phyloP scores from a whole-genome alignment of 30 jellyfish, hydroid and myxozoan species.

The Euphysa ruthae region DNA sequence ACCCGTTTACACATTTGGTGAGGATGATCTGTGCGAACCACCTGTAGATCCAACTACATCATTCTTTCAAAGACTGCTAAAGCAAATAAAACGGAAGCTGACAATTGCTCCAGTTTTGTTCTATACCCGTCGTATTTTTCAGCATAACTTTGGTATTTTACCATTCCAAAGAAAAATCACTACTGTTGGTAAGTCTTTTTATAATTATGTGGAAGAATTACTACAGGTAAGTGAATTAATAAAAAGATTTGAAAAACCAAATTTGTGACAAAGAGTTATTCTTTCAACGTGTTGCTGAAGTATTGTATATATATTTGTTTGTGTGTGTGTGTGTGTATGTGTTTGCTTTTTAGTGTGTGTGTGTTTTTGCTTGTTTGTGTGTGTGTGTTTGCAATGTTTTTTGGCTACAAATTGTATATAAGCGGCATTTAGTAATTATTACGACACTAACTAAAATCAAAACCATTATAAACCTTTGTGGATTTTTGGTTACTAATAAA shows the following conservation, averaged over 20 bases:
- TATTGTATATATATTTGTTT: too few relatives aligned
- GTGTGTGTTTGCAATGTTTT: too few relatives aligned
- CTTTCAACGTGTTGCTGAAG: neutral
- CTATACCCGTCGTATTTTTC: slow-evolving; percentile 89
- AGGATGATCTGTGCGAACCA: slow-evolving; percentile 66
- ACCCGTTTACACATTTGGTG: slow-evolving; percentile 90
- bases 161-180: slow-evolving; percentile 67
- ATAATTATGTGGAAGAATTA: neutral
- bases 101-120: slow-evolving; percentile 81
- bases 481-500: too few relatives aligned
- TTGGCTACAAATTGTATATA: too few relatives aligned
- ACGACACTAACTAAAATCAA: too few relatives aligned
- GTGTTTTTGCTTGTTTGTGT: too few relatives aligned
- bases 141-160: slow-evolving; percentile 69
- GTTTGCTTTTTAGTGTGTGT: too few relatives aligned
- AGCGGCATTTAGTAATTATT: too few relatives aligned
- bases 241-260: neutral
- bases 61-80: slow-evolving; percentile 43
- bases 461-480: too few relatives aligned
- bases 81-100: slow-evolving; percentile 25
- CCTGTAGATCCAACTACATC: slow-evolving; percentile 67
- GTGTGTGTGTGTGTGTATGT: too few relatives aligned
- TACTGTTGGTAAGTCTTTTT: slow-evolving; percentile 61
- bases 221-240: neutral
- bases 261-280: neutral